Conservation (phyloP, 2,888 invertebrate species). For the Dromius quadrimaculatus region DNA sequence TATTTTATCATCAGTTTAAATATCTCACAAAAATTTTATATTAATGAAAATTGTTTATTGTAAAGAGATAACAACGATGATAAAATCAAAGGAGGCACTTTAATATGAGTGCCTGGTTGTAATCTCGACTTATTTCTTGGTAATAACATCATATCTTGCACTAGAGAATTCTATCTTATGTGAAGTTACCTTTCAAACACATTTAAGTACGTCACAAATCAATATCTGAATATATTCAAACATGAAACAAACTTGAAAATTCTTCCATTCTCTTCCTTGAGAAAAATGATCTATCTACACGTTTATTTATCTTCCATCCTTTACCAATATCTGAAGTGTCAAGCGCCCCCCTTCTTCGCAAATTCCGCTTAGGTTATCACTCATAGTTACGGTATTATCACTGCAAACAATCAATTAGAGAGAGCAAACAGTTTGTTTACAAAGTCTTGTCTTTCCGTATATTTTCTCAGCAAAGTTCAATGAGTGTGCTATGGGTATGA, state of each 20-base stretch:
- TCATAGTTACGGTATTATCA: slow-evolving; percentile 51
- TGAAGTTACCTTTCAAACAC: too few species aligned
- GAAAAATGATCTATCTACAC: slow-evolving; percentile 18
- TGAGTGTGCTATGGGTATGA: slow-evolving; percentile 42
- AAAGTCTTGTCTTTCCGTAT: slow-evolving; percentile 48
- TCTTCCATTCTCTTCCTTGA: slow-evolving; percentile 4
- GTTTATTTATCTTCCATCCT: slow-evolving; percentile 30
- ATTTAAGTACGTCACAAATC: slow-evolving; percentile 37
- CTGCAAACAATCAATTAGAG: slow-evolving; percentile 50
- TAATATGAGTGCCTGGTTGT: too few species aligned
- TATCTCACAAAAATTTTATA: too few species aligned
- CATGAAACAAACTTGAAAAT: slow-evolving; percentile 13
- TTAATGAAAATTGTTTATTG: too few species aligned
- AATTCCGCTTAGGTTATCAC: slow-evolving; percentile 38
- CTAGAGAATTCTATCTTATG: neutral
- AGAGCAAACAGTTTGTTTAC: slow-evolving; percentile 47
- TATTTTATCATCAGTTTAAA: too few species aligned
- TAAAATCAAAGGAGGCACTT: too few species aligned
- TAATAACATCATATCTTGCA: too few species aligned
- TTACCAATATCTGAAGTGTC: slow-evolving; percentile 34
- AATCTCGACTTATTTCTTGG: too few species aligned
- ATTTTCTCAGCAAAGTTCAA: slow-evolving; percentile 51
- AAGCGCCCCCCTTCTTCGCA: neutral
- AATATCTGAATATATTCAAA: slow-evolving; percentile 26
- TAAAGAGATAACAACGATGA: too few species aligned